These are phyloP conservation scores for Laticauda colubrina DNA, from an alignment of 2,113 vertebrate genomes.

Conservation along the genomic window DNA sequence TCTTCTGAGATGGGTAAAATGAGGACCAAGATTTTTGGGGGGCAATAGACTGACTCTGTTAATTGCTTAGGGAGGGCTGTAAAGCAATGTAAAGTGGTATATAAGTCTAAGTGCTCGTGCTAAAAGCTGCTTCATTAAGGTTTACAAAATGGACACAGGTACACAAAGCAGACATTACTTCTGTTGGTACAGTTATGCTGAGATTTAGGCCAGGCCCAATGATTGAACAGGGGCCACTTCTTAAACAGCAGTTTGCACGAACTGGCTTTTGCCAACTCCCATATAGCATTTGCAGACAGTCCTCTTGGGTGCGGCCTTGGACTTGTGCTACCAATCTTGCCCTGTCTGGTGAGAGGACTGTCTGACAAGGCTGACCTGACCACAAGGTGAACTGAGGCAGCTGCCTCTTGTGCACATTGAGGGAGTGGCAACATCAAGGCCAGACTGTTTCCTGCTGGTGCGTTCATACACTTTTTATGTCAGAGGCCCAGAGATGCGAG, in stretches of 20 bases:
- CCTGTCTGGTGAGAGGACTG: neutral
- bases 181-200: neutral
- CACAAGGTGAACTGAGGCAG: neutral
- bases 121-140: neutral
- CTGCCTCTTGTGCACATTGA: neutral
- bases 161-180: neutral
- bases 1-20: no score
- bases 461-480: neutral
- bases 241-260: neutral
- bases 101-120: neutral
- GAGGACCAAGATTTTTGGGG: no score
- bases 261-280: neutral
- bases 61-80: no score
- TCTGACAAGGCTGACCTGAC: neutral
- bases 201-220: neutral
- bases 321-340: neutral
- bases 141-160: neutral
- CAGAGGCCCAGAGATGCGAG: neutral
- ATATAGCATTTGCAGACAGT: neutral
- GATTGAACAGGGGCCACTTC: neutral
- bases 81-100: no score
- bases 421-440: neutral
- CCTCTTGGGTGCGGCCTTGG: neutral
- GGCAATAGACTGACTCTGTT: no score
- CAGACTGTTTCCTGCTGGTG: neutral